phyloP scores from a whole-genome alignment of 2,888 invertebrate genomes.

The Isoperla grammatica region DNA sequence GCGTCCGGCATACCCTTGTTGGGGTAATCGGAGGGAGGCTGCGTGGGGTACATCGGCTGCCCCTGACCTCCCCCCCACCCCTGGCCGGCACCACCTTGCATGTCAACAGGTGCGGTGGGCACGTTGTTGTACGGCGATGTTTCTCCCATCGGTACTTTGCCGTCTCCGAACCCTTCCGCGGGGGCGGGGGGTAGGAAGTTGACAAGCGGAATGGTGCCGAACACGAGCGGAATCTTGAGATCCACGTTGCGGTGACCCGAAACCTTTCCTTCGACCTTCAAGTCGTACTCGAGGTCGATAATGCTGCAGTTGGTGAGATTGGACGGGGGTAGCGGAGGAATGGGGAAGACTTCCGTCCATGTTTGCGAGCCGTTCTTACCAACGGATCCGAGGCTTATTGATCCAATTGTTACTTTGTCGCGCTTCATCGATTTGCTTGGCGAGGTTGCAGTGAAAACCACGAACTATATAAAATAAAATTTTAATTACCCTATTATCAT shows the following conservation, averaged over 20 bases:
- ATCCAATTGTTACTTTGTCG: conserved; percentile 54
- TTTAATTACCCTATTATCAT: too few relatives aligned
- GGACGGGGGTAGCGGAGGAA: conserved; percentile 72
- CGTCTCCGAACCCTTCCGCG: conserved; percentile 45
- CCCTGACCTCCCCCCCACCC: background rate
- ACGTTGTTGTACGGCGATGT: background rate
- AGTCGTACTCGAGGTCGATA: conserved; percentile 67
- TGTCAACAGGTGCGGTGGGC: background rate
- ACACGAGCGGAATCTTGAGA: conserved; percentile 59
- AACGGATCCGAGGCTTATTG: conserved; percentile 61
- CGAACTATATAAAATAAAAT: conserved; percentile 44
- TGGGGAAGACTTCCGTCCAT: conserved; percentile 58
- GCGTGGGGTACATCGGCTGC: background rate
- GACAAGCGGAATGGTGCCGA: conserved; percentile 69
- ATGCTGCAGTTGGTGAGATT: conserved; percentile 69
- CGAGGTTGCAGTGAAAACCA: conserved; percentile 57
- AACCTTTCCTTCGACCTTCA: conserved; percentile 59
- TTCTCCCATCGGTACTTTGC: conserved; percentile 34
- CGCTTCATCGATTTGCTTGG: conserved; percentile 56
- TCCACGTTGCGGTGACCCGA: conserved; percentile 61
- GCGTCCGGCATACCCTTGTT: background rate
- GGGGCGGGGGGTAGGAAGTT: conserved; percentile 31
- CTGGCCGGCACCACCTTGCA: background rate
- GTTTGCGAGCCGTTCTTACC: conserved; percentile 54
- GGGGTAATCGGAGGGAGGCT: background rate